A percentile compares a stretch with the other conserved stretches of the same genome.
Conservation (phyloP, 2,113 vertebrate species). For the Podocnemis expansa region DNA sequence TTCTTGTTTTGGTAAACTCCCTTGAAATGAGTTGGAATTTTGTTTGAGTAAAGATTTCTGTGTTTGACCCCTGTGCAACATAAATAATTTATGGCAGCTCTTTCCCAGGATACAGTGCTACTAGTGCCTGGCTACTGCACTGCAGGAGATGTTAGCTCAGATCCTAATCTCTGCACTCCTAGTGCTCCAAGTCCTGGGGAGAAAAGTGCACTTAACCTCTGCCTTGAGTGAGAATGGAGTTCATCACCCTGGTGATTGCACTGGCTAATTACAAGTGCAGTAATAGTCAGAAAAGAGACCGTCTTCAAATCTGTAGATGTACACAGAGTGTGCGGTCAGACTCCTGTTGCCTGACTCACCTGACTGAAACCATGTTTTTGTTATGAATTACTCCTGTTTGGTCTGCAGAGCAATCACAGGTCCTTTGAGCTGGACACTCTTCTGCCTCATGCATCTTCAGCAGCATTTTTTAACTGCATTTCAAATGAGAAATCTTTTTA, state of each 20-base stretch:
- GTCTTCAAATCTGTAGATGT: neutral
- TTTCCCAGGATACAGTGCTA: neutral
- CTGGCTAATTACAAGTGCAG: neutral
- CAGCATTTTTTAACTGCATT: neutral
- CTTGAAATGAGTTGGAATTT: neutral
- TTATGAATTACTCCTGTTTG: neutral
- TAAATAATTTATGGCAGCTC: neutral
- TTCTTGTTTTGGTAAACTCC: neutral
- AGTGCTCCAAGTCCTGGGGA: neutral
- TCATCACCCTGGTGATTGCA: neutral
- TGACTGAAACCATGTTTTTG: neutral
- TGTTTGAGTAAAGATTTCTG: neutral
- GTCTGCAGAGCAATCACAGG: neutral
- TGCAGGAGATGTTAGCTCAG: neutral
- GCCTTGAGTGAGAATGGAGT: neutral
- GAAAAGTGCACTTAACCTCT: neutral
- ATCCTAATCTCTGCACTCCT: neutral
- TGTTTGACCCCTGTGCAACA: neutral
- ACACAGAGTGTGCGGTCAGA: neutral
- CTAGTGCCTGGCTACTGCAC: neutral
- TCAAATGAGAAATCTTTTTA: neutral
- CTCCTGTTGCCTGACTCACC: rapidly evolving
- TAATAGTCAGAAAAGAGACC: neutral
- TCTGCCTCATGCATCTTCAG: neutral
- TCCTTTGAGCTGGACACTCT: neutral